Percentiles rank a stretch among this genome's conserved stretches.
phyloP scores from a whole-genome alignment of 2,888 invertebrate genomes.

The Euphydryas editha region DNA sequence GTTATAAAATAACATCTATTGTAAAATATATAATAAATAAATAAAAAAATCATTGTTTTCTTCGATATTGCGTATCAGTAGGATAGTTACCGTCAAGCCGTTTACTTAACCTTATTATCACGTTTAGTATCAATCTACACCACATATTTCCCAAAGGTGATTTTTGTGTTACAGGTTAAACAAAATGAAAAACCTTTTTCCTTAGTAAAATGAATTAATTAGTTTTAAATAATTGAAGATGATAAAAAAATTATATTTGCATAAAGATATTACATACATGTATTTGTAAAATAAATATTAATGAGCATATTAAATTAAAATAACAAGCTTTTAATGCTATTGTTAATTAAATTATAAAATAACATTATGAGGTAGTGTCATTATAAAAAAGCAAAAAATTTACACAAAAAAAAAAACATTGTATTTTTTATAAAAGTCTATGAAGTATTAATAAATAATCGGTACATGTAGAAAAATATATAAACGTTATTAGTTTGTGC shows the following conservation, averaged over 20 bases:
- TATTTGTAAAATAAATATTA: too few species aligned
- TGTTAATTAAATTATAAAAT: too few species aligned
- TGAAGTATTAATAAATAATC: background rate
- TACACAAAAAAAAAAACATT: background rate
- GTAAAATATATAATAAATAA: too few species aligned
- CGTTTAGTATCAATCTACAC: background rate
- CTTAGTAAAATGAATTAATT: background rate
- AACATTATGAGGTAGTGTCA: too few species aligned
- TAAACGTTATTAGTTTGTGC: slow-evolving; percentile 9
- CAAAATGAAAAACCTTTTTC: background rate
- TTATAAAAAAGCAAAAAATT: background rate
- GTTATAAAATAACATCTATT: too few species aligned
- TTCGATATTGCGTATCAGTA: background rate
- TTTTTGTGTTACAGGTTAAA: background rate
- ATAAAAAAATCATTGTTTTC: too few species aligned
- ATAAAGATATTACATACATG: background rate
- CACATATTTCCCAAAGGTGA: slow-evolving; percentile 7
- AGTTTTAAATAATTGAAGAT: background rate
- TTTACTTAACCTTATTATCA: background rate
- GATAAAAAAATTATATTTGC: background rate
- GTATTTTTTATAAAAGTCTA: background rate
- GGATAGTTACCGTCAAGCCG: background rate
- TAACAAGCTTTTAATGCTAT: too few species aligned
- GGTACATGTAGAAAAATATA: background rate
- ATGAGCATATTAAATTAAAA: too few species aligned